Base-by-base conservation (phyloP, 2,797 vertebrate genomes). In the Sebastes melanostomus region DNA sequence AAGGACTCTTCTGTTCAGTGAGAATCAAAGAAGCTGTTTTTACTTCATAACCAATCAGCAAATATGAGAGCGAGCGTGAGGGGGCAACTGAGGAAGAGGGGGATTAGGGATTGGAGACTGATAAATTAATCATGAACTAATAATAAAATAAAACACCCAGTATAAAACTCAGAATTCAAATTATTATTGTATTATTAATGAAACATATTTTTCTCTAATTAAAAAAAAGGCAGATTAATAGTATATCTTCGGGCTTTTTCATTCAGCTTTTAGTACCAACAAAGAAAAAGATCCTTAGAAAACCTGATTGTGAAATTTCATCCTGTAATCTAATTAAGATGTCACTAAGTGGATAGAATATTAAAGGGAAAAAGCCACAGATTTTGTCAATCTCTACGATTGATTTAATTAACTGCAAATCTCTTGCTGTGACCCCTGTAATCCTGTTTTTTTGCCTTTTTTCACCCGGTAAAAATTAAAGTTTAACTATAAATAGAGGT, bases 401-500 rank as follows among this genome's bases (percentile, higher is more conserved):
- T 94, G 90, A 95, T 96, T 95, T 95, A 95, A 94, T 95, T 95
- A 95, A 95, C 95, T 93, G 94, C 87, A 93, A 96, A 96, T 95
- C 94, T 94, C 87, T 88, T 67, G 80, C 90, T 84, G 72, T 93
- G 94, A 95, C 93, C 95, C 91, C 86, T 86, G 87, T 93, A 94
- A 94, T 95, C 94, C 91, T 82, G 80, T 87, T 93, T 94, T 94
- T 92, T 93, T 91, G 84, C 85, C 84, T 93, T 92, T 93, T 93
- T 94, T 94, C 90, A 89, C 91, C 87, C 85, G 88, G 82, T 90
- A 94, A 94, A 94, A 96, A 95, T 95, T 92, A 92, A 93, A 95
- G 89, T 94, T 96, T 94, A 93, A 94, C 95, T 96, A 95, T 94
- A 95, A 95, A 96, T 95, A 95, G 94, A 94, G 95, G 92, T 93